Conservation (phyloP, 2,888 invertebrate species). For the Plagiodera versicolora region DNA sequence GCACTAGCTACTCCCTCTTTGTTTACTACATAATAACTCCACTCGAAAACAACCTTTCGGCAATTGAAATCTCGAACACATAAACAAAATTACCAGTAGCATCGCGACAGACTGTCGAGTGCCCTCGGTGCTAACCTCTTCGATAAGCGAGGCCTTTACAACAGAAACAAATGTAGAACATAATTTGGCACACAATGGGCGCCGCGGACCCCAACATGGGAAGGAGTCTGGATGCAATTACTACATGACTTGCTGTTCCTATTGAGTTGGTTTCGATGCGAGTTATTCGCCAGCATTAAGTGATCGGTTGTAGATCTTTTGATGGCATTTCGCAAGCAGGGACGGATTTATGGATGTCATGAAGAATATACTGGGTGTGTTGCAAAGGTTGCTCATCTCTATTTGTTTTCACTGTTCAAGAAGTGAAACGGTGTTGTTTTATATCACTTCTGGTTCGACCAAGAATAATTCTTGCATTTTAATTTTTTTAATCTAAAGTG, state of each 20-base stretch:
- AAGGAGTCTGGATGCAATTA: constrained; percentile 46
- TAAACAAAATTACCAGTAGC: constrained; percentile 39
- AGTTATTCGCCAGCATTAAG: constrained; percentile 47
- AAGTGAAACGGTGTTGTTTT: too few species aligned
- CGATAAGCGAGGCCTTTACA: constrained; percentile 29
- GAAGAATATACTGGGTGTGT: constrained; percentile 19
- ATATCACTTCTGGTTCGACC: too few species aligned
- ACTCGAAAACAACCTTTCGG: constrained; percentile 16
- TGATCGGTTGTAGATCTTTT: constrained; percentile 41
- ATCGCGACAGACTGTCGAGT: constrained; percentile 46
- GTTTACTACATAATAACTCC: constrained; percentile 4
- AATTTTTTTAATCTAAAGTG: too few species aligned
- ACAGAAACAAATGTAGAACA: constrained; percentile 41
- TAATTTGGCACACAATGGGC: constrained; percentile 36
- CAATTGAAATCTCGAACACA: constrained; percentile 28
- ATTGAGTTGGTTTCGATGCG: constrained; percentile 48
- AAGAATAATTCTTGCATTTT: too few species aligned
- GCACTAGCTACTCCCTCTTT: not conserved
- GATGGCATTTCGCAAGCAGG: not conserved
- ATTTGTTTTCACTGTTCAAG: too few species aligned
- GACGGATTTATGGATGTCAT: not conserved
- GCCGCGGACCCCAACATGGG: constrained; percentile 16
- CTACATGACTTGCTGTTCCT: constrained; percentile 51
- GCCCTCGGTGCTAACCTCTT: constrained; percentile 37
- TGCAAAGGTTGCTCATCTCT: too few species aligned